Percentiles rank a stretch among this genome's conserved stretches.
Evolutionary conservation across 2,888 invertebrate species (phyloP).

Genomic region (Chrysolina americana): DNA sequence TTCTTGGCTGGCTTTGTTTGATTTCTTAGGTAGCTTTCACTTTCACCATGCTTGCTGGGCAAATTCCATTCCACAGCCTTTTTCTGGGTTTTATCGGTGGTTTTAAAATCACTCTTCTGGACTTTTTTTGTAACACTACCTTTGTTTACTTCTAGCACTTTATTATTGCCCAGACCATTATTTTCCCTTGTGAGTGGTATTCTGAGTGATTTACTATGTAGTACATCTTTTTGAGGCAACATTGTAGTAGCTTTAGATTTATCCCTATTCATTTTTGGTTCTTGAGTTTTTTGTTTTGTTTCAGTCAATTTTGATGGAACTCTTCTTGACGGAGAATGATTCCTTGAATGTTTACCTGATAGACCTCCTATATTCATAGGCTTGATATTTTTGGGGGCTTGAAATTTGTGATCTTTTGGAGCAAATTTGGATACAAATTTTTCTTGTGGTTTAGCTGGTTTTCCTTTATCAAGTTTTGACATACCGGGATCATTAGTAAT

Average conservation of each 20-base stretch:
- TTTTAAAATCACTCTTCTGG: background rate
- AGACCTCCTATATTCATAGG: conserved; percentile 54
- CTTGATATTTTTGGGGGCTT: conserved; percentile 68
- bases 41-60: background rate
- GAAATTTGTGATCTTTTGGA: conserved; percentile 72
- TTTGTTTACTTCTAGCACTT: background rate
- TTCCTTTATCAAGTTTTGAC: conserved; percentile 56
- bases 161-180: conserved; percentile 1
- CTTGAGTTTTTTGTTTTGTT: background rate
- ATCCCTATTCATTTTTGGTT: background rate
- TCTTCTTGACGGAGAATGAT: background rate
- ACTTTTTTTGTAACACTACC: background rate
- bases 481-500: conserved; percentile 45
- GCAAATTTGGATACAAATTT: conserved; percentile 67
- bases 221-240: background rate
- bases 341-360: background rate
- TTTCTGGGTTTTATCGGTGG: conserved; percentile 3
- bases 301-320: background rate
- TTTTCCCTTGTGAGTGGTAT: background rate
- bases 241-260: background rate
- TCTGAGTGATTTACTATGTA: background rate
- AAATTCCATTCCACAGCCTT: conserved; percentile 11
- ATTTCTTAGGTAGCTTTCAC: background rate
- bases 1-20: background rate
- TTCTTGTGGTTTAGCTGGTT: conserved; percentile 44